Base-by-base conservation (phyloP, 2,113 vertebrate species). In the Forbesichthys agassizii region DNA sequence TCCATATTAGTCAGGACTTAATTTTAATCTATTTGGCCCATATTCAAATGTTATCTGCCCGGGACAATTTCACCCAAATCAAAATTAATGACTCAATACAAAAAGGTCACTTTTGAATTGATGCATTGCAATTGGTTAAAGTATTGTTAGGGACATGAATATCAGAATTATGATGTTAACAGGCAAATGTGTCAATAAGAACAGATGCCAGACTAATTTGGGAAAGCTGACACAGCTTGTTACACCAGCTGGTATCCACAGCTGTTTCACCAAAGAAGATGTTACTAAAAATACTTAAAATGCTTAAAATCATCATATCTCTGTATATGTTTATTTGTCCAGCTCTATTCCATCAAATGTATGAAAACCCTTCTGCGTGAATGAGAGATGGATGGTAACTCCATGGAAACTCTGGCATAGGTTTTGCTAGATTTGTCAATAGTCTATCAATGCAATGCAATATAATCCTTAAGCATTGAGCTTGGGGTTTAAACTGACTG, bases 401-500 rank as follows among this genome's bases (percentile, higher is more conserved):
- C 16, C 51, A 66, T 20, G 59, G 52, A 64, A 73, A 52, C 33
- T 6, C 7, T 42, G 7, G 36, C 5, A 60, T 49, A 63, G 65
- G 48, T 33, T 58, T 65, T 57, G 20, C 18, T 9, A 8, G 10
- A 42, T 20, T 52, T 56, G 48, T 51, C 66, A 75, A 11, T 14
- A 59, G 27, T n/a, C 57, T 59, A 4, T n/a, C 33, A 33, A 56
- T 33, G 61, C 66, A 69, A 58, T 53, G 48, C 11, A 60, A 58
- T 47, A 14, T 57, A 48, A 13, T 68, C 63, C 53, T 53, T 65
- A 60, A 51, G 59, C 47, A 52, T 58, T 18, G 1, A 11, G 49
- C 9, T 64, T 69, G 33, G 12, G 53, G 42, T 46, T 76, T 61
- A 57, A 58, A 53, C 52, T 49, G 46, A 64, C 46, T n/a, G 7